Conservation (phyloP, 2,888 invertebrate species). For the Platycheirus albimanus region DNA sequence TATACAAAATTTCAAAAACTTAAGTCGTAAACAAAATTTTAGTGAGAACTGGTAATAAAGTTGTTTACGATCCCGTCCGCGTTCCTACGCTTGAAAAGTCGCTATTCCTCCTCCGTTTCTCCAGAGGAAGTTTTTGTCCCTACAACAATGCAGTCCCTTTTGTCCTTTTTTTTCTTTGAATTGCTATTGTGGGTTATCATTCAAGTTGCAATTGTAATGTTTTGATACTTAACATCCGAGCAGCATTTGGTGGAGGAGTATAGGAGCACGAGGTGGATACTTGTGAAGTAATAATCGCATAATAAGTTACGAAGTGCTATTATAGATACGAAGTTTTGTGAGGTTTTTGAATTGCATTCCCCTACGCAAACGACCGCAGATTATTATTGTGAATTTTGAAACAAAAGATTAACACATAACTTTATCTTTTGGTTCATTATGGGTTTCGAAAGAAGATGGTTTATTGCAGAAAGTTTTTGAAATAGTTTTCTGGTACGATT, state of each 20-base stretch:
- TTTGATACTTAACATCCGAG: background rate
- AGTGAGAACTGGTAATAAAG: conserved; percentile 53
- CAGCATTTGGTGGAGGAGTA: background rate
- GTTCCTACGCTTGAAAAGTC: conserved; percentile 20
- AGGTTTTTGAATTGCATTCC: conserved; percentile 56
- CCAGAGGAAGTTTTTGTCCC: conserved; percentile 12
- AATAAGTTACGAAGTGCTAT: conserved; percentile 54
- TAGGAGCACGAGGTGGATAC: conserved; percentile 17
- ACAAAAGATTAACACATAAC: conserved; percentile 61
- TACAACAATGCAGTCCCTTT: conserved; percentile 52
- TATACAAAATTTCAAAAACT: conserved; percentile 44
- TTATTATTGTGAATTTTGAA: conserved; percentile 36
- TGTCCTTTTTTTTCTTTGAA: conserved; percentile 34
- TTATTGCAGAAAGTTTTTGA: conserved; percentile 50
- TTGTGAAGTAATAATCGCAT: conserved; percentile 58
- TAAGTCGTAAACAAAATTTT: conserved; percentile 64
- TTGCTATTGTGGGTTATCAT: conserved; percentile 51
- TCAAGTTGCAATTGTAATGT: conserved; percentile 46
- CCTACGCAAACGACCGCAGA: conserved; percentile 28
- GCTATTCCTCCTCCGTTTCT: background rate
- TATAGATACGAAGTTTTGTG: conserved; percentile 50
- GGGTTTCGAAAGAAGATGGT: conserved; percentile 41
- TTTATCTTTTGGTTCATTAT: conserved; percentile 61
- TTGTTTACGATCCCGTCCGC: conserved; percentile 58
- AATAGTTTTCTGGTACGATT: conserved; percentile 17